Base-by-base conservation (phyloP, 92 coral and sea anemone species). In the Phymanthus crucifer region DNA sequence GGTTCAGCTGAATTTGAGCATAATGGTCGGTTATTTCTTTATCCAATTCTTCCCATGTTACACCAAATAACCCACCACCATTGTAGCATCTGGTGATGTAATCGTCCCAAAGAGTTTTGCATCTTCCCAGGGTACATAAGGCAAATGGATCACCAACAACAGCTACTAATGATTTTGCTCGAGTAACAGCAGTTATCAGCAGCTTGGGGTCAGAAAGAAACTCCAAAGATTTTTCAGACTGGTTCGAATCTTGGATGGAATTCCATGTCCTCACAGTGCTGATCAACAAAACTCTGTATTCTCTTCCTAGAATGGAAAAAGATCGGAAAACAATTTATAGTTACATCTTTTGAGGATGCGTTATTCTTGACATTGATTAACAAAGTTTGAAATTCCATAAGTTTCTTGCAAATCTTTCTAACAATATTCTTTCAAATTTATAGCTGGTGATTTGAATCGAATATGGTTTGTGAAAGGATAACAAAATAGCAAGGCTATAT, bases 81-180 rank as follows among this genome's bases (percentile, higher is more conserved):
- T 50, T 75, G 32, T 74, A 32, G 73, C 98, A 95, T 80, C 95
- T 89, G 69, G 35, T 72, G 70, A 95, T 91, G 56, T 86, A 95
- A 48, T 95, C 93, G 40, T 67, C 68, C 98, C 98, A 95, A 43
- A 92, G 85, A 26, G 35, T 32, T 36, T 85, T 85, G 66, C 98
- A 95, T 19, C 89, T 89, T 32, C 98, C 98, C 12, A 95, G 81
- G 11, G 95, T 89, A 72, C 97, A 95, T 24, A 95, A 88, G 26
- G 98, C 91, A 11, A 95, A 87, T 1, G 98, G 98, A 27, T 95
- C 98, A 32, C 97, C 98, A 8, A 95, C 93, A 23, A 95, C 98
- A n/a, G 97, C 98, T 12, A 95, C 88, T 71, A 95, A 76, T 26
- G 95, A 95, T 81, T 86, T 87, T n/a, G 98, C 98, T 45, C 98